These are phyloP conservation scores for Aphodius sticticus DNA, from an alignment of 2,888 invertebrate species.

Conservation along the genomic window DNA sequence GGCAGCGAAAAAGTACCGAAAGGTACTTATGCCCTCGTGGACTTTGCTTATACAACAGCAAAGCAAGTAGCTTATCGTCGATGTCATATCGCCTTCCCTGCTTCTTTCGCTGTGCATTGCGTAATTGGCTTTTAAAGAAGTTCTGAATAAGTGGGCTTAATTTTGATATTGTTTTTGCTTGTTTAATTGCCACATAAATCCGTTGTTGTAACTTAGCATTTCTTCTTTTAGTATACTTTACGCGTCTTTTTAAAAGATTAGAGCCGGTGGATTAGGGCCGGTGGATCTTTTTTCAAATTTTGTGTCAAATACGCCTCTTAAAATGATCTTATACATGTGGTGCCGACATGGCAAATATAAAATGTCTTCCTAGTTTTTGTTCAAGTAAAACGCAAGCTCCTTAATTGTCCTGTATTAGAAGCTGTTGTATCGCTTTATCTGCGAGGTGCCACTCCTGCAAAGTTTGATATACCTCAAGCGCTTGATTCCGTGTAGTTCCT, in stretches of 20 bases:
- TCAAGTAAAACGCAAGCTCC: slow-evolving; percentile 46
- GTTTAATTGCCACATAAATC: too few relatives aligned
- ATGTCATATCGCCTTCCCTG: too few relatives aligned
- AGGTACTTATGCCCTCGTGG: too few relatives aligned
- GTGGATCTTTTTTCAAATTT: slow-evolving; percentile 38
- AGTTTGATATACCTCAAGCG: neutral
- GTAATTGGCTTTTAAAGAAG: slow-evolving; percentile 20
- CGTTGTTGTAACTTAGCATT: too few relatives aligned
- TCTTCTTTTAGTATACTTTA: too few relatives aligned
- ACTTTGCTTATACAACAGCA: too few relatives aligned
- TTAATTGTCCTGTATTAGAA: slow-evolving; percentile 44
- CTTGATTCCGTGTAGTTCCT: neutral
- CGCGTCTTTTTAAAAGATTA: too few relatives aligned
- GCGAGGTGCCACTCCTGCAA: neutral
- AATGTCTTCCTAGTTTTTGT: slow-evolving; percentile 44
- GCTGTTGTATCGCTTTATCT: slow-evolving; percentile 44
- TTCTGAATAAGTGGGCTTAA: too few relatives aligned
- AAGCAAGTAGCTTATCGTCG: too few relatives aligned
- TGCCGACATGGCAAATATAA: slow-evolving; percentile 45
- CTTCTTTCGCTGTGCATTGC: slow-evolving; percentile 37
- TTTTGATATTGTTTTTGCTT: slow-evolving; percentile 32
- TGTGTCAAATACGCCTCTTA: slow-evolving; percentile 42
- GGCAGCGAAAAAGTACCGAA: slow-evolving; percentile 41
- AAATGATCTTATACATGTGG: slow-evolving; percentile 46
- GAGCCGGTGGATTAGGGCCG: too few relatives aligned